Base-by-base conservation (phyloP, 2,888 invertebrate species). In the Kuschelorhynchus macadamiae region DNA sequence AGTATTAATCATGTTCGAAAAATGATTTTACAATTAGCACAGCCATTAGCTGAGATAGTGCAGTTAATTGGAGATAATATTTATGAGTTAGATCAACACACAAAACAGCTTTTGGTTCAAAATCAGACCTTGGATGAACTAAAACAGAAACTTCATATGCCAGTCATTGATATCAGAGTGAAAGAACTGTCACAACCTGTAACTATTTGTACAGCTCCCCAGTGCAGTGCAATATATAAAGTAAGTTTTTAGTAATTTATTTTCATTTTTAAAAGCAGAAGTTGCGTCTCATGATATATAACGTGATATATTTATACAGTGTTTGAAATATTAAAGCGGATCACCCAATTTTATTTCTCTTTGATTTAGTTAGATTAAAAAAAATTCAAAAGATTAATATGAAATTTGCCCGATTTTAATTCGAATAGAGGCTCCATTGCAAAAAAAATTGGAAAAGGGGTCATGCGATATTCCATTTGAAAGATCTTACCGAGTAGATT, bases 11-110 rank as follows among this genome's bases (percentile, higher is more conserved):
- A 81, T 64, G 80, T 80, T 1, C 70, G 81, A 14, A 75, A 78
- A 42, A 63, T 79, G 32, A 79, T 82, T 17, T 64, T 77, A 14
- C 76, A 81, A 17, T 60, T 82, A 20, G 71, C 80, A 0, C 75
- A 79, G 64, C 82, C 82, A 0, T 64, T 82, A 41, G 79, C 80
- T 1, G 82, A 82, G 52, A 80, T 81, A 49, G 74, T 78, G 0
- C 78, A 81, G 65, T 64, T 78, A 2, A 80, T 82, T 39, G 67
- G 77, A 16, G 78, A 81, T 41, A 82, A 82, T 59, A 67, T 81
- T 12, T 69, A 65, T 8, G 70, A 74, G 16, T 66, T 82, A 55
- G 72, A 79, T 32, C 74, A 74, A 17, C 80, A 81, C 60, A 56
- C 74, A 30, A 21, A 47, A 2, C 56, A 74, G 36, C 64, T 80